phyloP scores from a whole-genome alignment of 2,888 invertebrate genomes.

The Priocnemis perturbator region DNA sequence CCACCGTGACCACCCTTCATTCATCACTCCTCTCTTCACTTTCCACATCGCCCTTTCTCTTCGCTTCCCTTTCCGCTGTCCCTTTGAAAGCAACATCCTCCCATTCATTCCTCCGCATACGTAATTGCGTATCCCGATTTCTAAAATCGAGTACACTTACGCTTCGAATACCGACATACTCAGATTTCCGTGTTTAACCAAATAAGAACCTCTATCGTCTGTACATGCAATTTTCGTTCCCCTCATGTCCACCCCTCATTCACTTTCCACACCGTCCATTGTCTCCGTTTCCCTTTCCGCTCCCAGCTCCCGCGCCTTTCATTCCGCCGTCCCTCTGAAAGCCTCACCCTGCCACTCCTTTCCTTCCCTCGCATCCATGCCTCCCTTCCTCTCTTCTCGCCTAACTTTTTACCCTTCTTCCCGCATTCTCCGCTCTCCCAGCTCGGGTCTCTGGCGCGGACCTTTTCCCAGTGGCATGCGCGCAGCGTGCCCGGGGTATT shows the following conservation, averaged over 20 bases:
- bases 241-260: constrained; percentile 21
- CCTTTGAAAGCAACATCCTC: not conserved
- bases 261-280: not conserved
- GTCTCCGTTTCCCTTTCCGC: constrained; percentile 1
- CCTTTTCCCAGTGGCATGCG: too few relatives aligned
- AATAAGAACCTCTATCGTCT: constrained; percentile 42
- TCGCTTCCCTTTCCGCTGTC: constrained; percentile 10
- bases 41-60: not conserved
- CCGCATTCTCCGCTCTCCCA: constrained; percentile 16
- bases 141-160: too few relatives aligned
- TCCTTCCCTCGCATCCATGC: constrained; percentile 16
- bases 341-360: not conserved
- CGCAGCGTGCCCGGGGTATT: constrained; percentile 34
- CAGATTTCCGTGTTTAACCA: not conserved
- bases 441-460: constrained; percentile 1
- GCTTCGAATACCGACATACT: not conserved
- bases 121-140: too few relatives aligned
- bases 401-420: not conserved
- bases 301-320: too few relatives aligned
- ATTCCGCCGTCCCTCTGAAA: constrained; percentile 6
- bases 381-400: constrained; percentile 6
- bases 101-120: constrained; percentile 8
- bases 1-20: constrained; percentile 23
- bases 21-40: too few relatives aligned
- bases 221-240: constrained; percentile 56